Percentiles rank a stretch among this genome's conserved stretches.
These are phyloP conservation scores for Drosophila anomelani DNA, from an alignment of 2,888 invertebrate species.

Conservation along the genomic window DNA sequence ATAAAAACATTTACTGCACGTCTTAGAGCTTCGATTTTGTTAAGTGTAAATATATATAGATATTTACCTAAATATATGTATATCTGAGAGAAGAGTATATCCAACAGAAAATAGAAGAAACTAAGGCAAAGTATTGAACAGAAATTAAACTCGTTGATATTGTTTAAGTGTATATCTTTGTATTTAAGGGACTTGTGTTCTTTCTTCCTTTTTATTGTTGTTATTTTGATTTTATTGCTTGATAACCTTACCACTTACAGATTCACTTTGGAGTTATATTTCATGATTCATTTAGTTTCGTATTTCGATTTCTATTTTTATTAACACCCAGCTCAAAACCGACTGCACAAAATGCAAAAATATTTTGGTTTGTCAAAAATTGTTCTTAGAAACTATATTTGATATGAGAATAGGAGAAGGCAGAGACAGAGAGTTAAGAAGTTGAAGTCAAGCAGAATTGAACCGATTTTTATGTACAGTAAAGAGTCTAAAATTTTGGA, in stretches of 20 bases:
- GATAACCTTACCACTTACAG: constrained; percentile 50
- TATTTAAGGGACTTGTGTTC: constrained; percentile 39
- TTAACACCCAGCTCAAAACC: constrained; percentile 82
- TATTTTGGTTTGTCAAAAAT: constrained; percentile 43
- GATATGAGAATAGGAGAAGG: constrained; percentile 29
- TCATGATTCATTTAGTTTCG: background rate
- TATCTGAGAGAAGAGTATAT: constrained; percentile 31
- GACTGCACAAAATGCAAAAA: constrained; percentile 76
- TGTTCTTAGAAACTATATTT: constrained; percentile 39
- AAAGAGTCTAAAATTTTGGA: constrained; percentile 17
- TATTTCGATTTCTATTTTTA: constrained; percentile 17
- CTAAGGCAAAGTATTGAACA: constrained; percentile 50
- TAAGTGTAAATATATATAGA: constrained; percentile 45
- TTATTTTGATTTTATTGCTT: constrained; percentile 22
- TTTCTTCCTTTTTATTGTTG: background rate
- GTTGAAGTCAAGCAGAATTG: constrained; percentile 37
- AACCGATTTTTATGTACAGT: constrained; percentile 40
- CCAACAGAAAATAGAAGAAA: constrained; percentile 42
- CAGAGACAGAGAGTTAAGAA: constrained; percentile 32
- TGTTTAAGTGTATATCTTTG: constrained; percentile 48
- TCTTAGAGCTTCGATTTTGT: constrained; percentile 83
- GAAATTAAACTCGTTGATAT: constrained; percentile 60
- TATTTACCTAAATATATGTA: constrained; percentile 38
- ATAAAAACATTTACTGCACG: constrained; percentile 81
- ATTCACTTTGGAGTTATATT: constrained; percentile 11